Conservation (phyloP, 2,888 invertebrate genomes). For the Tricholauxania praeusta region DNA sequence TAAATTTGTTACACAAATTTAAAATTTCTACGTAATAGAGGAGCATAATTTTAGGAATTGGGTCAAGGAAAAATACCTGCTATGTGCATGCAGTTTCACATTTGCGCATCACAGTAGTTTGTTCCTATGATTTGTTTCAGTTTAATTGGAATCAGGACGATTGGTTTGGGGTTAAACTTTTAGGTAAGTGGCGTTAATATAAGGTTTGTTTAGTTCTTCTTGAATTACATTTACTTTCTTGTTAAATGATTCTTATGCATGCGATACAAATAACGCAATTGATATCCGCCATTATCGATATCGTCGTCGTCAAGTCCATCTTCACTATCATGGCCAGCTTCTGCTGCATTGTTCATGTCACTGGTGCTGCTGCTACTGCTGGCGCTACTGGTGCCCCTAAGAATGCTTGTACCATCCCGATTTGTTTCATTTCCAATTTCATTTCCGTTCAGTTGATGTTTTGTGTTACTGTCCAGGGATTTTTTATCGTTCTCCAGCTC, state of each 20-base stretch:
- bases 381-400: background rate
- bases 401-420: slow-evolving; percentile 33
- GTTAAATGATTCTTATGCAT: slow-evolving; percentile 58
- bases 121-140: no score
- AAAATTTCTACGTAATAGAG: background rate
- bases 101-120: no score
- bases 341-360: slow-evolving; percentile 22
- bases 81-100: no score
- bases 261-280: slow-evolving; percentile 62
- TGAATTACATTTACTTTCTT: slow-evolving; percentile 13
- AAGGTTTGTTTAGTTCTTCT: background rate
- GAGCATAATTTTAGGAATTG: slow-evolving; percentile 10
- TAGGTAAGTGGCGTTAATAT: background rate
- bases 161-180: no score
- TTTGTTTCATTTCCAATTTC: slow-evolving; percentile 56
- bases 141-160: no score
- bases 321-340: slow-evolving; percentile 34
- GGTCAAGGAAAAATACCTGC: background rate
- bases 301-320: slow-evolving; percentile 42
- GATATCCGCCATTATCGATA: slow-evolving; percentile 55
- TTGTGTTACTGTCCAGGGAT: slow-evolving; percentile 49
- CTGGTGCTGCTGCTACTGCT: slow-evolving; percentile 23
- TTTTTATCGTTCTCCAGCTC: slow-evolving; percentile 50
- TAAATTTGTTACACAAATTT: background rate
- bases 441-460: slow-evolving; percentile 54